Conservation (phyloP, 2,797 vertebrate genomes). For the Argyrosomus regius region DNA sequence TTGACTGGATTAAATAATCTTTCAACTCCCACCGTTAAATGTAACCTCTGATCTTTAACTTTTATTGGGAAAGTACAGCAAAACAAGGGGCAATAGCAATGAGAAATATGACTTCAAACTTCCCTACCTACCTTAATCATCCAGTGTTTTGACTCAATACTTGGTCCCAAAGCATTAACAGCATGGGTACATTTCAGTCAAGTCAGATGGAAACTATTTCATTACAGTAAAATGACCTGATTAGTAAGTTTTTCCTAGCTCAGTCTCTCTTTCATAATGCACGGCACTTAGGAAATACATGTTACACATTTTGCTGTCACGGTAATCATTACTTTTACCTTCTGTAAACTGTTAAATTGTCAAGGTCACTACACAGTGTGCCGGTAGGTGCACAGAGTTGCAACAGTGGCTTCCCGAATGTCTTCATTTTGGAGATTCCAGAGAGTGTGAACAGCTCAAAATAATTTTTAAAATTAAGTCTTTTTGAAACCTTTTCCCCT, state of each 20-base stretch:
- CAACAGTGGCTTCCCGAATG: neutral
- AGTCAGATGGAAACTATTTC: neutral
- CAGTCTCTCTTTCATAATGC: neutral
- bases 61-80: neutral
- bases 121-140: neutral
- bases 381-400: neutral
- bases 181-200: neutral
- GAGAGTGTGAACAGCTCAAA: neutral
- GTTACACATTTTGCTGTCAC: neutral
- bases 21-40: neutral
- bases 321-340: neutral
- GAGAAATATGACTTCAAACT: neutral
- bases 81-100: neutral
- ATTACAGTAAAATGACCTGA: neutral
- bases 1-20: neutral
- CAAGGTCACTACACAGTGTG: neutral
- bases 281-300: neutral
- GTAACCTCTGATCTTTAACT: neutral
- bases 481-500: neutral
- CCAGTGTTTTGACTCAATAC: neutral
- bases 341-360: neutral
- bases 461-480: neutral
- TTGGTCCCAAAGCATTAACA: neutral
- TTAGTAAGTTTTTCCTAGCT: neutral
- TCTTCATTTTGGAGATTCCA: constrained; percentile 8